Percentiles rank a stretch among this genome's conserved stretches.
Conservation (phyloP, 2,888 invertebrate genomes). For the Ypsolopha scabrella region DNA sequence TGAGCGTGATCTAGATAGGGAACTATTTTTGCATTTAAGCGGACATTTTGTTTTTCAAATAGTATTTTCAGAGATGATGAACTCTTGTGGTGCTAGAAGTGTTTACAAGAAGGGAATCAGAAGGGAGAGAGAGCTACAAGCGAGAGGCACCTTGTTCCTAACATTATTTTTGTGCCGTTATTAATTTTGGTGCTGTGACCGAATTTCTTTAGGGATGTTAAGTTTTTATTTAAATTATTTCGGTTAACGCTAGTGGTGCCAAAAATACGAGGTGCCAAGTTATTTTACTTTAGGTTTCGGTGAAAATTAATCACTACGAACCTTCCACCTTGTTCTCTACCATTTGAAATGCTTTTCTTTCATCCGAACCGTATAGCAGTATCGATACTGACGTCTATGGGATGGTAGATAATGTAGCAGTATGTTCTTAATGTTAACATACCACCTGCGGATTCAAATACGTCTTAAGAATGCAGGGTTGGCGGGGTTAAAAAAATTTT, state of each 20-base stretch:
- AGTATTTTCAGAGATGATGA: slow-evolving; percentile 20
- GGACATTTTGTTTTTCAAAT: slow-evolving; percentile 5
- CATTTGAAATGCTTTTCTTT: background rate
- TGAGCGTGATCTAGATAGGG: slow-evolving; percentile 9
- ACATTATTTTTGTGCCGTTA: slow-evolving; percentile 16
- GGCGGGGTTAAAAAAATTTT: too few relatives aligned
- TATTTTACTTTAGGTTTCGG: slow-evolving; percentile 2
- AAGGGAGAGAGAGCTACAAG: background rate
- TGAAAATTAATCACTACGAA: background rate
- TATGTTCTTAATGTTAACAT: too few relatives aligned
- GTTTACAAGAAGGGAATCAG: background rate
- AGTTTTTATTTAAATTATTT: slow-evolving; percentile 15
- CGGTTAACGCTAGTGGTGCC: slow-evolving; percentile 51
- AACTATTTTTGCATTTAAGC: slow-evolving; percentile 15
- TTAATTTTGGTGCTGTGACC: slow-evolving; percentile 42
- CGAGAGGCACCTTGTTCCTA: slow-evolving; percentile 39
- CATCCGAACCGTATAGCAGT: too few relatives aligned
- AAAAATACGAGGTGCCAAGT: slow-evolving; percentile 56
- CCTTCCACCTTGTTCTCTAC: background rate
- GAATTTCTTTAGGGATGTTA: slow-evolving; percentile 19
- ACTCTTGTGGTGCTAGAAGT: slow-evolving; percentile 35
- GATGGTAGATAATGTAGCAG: too few relatives aligned
- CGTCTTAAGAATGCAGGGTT: too few relatives aligned
- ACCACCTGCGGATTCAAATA: too few relatives aligned
- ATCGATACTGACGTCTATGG: too few relatives aligned